Evolutionary conservation across 2,113 vertebrate species (phyloP).

Genomic region (Rousettus leschenaultii): DNA sequence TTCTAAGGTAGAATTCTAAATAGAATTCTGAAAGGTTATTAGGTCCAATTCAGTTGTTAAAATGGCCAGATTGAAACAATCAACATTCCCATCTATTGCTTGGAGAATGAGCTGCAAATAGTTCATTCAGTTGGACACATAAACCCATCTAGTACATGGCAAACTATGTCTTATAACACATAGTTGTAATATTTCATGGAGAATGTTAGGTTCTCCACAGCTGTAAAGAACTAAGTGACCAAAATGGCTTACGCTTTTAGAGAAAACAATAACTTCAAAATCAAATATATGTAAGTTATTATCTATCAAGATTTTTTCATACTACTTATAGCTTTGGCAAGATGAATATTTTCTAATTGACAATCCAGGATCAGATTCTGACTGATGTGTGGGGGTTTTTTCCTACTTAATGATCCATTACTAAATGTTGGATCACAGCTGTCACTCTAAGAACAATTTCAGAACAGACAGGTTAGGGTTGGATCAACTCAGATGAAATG

Average conservation of each 20-base stretch:
- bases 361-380: neutral
- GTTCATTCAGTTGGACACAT: neutral
- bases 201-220: neutral
- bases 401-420: neutral
- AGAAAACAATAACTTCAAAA: constrained; percentile 6
- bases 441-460: neutral
- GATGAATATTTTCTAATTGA: neutral
- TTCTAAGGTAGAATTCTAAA: neutral
- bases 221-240: neutral
- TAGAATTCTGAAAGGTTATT: neutral
- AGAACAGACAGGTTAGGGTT: neutral
- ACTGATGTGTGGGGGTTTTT: neutral
- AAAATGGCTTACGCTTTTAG: neutral
- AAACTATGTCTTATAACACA: neutral
- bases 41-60: constrained; percentile 5
- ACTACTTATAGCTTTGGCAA: neutral
- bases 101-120: neutral
- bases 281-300: neutral
- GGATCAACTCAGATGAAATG: neutral
- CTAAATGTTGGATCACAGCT: neutral
- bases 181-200: neutral
- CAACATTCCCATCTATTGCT: neutral
- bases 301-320: neutral
- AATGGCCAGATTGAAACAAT: neutral
- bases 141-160: neutral